Evolutionary conservation across 1,140 invertebrate species (phyloP), one percentile per base, ranked within the genome.

Genomic region (Rhyzopertha dominica): DNA sequence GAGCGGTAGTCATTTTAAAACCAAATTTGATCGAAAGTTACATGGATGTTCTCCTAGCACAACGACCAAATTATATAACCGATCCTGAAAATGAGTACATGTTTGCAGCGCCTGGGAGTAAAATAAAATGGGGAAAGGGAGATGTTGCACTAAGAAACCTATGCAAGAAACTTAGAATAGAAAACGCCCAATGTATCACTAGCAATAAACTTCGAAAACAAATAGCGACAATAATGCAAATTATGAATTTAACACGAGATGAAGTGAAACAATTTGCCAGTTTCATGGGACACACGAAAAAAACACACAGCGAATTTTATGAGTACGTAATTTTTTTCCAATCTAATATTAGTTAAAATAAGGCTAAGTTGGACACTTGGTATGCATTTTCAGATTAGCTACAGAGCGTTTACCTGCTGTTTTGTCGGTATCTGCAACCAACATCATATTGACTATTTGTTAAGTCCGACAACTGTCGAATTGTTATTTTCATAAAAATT

Each of bases 291-390:
- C 39, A 49, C 13, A 49, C 47, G 0, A 29, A 43, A 18, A 43
- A 43, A 26, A 49, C 47, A 9, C 46, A 48, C 25, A 30, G 37
- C 3, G 31, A 43, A 32, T 49, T 36, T 18, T 49, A 49, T 17
- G 35, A 43, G 44, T 47, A 47, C 2, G 37, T 39, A 19, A 37
- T 14, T 7, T 35, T 5, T 39, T 22, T 22, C 28, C 23, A 47
- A 50, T 41, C 19, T 31, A 39, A 53, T 56, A 29, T 7, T 26
- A n/a, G n/a, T n/a, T n/a, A n/a, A n/a, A n/a, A n/a, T n/a, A n/a
- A n/a, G n/a, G n/a, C n/a, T n/a, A n/a, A n/a, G n/a, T n/a, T n/a
- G n/a, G n/a, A n/a, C n/a, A n/a, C n/a, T n/a, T n/a, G n/a, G n/a
- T n/a, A n/a, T n/a, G n/a, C n/a, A n/a, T n/a, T n/a, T n/a, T n/a